phyloP scores from a whole-genome alignment of 2,113 vertebrate genomes.

The Henicopernis longicauda region DNA sequence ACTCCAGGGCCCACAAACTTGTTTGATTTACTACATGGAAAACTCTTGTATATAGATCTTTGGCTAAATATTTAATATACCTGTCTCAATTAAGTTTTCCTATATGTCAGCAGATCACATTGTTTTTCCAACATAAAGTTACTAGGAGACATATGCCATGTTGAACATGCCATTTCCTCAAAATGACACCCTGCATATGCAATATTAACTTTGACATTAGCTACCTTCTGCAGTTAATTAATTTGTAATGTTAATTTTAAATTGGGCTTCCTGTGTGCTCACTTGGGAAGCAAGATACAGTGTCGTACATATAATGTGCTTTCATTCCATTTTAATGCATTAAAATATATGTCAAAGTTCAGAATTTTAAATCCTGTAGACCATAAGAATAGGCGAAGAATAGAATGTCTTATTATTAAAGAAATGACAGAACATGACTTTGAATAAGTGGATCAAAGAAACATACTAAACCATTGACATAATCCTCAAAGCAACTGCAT shows the following conservation, averaged over 20 bases:
- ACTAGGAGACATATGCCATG: background rate
- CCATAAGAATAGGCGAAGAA: background rate
- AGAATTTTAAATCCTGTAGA: background rate
- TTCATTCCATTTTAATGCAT: background rate
- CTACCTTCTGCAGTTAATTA: background rate
- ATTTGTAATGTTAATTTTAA: background rate
- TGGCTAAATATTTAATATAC: background rate
- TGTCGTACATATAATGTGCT: background rate
- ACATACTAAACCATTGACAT: background rate
- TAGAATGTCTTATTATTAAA: background rate
- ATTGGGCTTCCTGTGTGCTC: background rate
- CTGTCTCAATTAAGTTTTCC: background rate
- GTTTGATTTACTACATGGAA: background rate
- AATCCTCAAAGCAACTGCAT: background rate
- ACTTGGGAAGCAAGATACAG: background rate
- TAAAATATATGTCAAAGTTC: background rate
- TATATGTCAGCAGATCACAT: background rate
- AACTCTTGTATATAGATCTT: background rate
- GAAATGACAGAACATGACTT: background rate
- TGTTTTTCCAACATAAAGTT: background rate
- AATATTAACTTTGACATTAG: background rate
- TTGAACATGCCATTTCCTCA: background rate
- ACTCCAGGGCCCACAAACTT: background rate
- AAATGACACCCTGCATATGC: background rate
- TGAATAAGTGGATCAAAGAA: background rate